A percentile compares a stretch with the other conserved stretches of the same genome.
Evolutionary conservation across 1,140 invertebrate species (phyloP).

Genomic region (Dreissena polymorpha): DNA sequence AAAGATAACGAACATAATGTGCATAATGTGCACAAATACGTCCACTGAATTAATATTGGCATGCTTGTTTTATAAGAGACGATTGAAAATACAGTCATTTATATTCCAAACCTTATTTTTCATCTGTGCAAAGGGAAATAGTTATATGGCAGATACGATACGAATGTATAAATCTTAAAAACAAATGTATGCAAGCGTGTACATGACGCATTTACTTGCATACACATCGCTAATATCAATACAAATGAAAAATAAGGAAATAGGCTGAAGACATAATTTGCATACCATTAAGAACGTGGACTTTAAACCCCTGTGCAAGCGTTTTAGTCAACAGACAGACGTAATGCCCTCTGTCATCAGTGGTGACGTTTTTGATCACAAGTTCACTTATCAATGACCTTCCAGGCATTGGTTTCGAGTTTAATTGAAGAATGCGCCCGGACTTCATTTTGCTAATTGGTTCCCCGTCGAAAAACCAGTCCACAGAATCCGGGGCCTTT

Average conservation of each 20-base stretch:
- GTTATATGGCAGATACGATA: not conserved
- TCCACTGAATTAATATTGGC: not conserved
- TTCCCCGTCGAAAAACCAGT: constrained; percentile 66
- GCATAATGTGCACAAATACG: not conserved
- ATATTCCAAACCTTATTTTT: not conserved
- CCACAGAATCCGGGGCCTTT: constrained; percentile 63
- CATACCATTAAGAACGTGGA: constrained; percentile 46
- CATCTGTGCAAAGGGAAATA: no score
- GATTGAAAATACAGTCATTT: not conserved
- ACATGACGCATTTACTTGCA: not conserved
- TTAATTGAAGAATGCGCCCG: constrained; percentile 11
- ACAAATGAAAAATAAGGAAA: not conserved
- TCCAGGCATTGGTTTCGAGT: constrained; percentile 35
- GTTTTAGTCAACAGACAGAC: constrained; percentile 34
- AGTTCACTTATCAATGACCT: constrained; percentile 43
- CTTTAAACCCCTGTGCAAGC: constrained; percentile 34
- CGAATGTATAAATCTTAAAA: not conserved
- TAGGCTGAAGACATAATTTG: no score
- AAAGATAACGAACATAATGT: not conserved
- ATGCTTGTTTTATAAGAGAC: not conserved
- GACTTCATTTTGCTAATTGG: constrained; percentile 31
- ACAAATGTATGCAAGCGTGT: not conserved
- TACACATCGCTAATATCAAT: not conserved
- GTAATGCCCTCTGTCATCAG: constrained; percentile 33
- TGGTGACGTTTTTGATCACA: constrained; percentile 34